phyloP scores from a whole-genome alignment of 2,113 vertebrate species.

The Orycteropus afer region DNA sequence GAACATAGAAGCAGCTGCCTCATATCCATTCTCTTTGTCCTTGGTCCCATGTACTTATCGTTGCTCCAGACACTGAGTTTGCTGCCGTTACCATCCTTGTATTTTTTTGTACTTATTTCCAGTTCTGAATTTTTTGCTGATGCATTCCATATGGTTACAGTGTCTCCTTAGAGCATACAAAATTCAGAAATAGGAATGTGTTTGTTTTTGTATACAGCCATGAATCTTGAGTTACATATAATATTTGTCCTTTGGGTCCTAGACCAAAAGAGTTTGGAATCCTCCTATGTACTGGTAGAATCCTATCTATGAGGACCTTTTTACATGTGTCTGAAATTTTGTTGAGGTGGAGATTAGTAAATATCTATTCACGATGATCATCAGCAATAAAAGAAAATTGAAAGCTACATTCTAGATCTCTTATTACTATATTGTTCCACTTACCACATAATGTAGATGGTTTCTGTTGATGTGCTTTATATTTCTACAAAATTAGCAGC shows the following conservation, averaged over 20 bases:
- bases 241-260: background rate
- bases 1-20: background rate
- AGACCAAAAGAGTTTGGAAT: background rate
- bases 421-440: background rate
- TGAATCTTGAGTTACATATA: background rate
- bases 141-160: background rate
- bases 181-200: background rate
- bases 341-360: background rate
- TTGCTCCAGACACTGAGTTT: background rate
- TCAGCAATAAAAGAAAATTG: background rate
- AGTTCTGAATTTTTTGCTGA: background rate
- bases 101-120: background rate
- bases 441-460: background rate
- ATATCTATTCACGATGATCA: background rate
- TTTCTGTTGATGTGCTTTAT: background rate
- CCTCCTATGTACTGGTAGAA: background rate
- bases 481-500: background rate
- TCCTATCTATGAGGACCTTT: background rate
- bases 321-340: background rate
- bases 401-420: background rate
- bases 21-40: background rate
- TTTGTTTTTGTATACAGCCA: background rate
- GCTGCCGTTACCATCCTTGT: background rate
- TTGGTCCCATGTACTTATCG: background rate
- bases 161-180: background rate